A percentile compares a stretch with the other conserved stretches of the same genome.
These are phyloP conservation scores for Leptopilina drosophilae DNA, from an alignment of 2,888 invertebrate species.

Conservation along the genomic window DNA sequence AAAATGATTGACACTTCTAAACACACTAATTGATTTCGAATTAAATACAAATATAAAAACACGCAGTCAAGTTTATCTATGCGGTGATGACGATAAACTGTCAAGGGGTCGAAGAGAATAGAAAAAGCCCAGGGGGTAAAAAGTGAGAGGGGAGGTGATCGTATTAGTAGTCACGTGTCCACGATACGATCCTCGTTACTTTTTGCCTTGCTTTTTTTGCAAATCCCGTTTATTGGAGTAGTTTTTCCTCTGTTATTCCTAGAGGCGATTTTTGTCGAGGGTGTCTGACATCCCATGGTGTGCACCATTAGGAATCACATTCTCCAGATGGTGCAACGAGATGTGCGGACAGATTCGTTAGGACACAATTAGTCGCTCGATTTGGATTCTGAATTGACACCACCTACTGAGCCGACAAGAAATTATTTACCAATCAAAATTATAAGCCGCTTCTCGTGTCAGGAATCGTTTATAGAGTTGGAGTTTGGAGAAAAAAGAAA, in stretches of 20 bases:
- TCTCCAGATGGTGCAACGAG: slow-evolving; percentile 69
- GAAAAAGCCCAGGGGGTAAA: not conserved
- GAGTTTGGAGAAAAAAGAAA: too few species aligned
- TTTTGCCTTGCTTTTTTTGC: slow-evolving; percentile 12
- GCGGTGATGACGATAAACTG: too few species aligned
- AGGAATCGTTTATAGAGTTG: slow-evolving; percentile 54
- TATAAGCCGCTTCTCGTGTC: slow-evolving; percentile 43
- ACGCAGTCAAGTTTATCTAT: too few species aligned
- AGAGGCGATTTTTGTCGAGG: slow-evolving; percentile 54
- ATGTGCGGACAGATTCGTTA: slow-evolving; percentile 72
- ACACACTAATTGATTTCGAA: too few species aligned
- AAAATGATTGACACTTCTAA: too few species aligned
- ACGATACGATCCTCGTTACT: slow-evolving; percentile 69
- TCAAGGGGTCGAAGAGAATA: too few species aligned
- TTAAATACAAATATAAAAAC: too few species aligned
- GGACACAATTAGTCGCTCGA: slow-evolving; percentile 66
- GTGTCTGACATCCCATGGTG: slow-evolving; percentile 54
- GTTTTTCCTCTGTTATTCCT: slow-evolving; percentile 66
- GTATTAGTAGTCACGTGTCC: slow-evolving; percentile 61
- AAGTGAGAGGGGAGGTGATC: slow-evolving; percentile 35
- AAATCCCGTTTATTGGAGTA: slow-evolving; percentile 62
- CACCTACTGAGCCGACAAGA: slow-evolving; percentile 49
- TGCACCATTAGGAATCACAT: slow-evolving; percentile 63
- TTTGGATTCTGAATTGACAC: slow-evolving; percentile 49
- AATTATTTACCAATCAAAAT: slow-evolving; percentile 54